Conservation (phyloP, 2,113 vertebrate species). For the Chelonoidis abingdonii region DNA sequence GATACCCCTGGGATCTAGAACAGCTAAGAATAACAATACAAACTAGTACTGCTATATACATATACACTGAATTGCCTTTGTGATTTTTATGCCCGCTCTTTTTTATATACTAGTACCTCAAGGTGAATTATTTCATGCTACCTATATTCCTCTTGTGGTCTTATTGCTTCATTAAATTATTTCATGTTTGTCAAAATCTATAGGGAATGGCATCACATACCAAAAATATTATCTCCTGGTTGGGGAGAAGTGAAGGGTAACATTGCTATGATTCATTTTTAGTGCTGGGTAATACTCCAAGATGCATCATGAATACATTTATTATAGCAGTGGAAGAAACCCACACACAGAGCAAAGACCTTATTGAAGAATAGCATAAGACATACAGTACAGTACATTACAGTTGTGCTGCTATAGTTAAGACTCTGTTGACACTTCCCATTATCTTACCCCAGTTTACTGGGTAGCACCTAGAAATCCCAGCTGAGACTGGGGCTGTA, state of each 20-base stretch:
- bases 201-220: slow-evolving; percentile 59
- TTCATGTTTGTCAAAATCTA: slow-evolving; percentile 73
- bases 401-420: slow-evolving; percentile 45
- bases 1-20: slow-evolving; percentile 8
- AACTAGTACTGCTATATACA: slow-evolving; percentile 23
- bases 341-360: slow-evolving; percentile 39
- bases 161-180: slow-evolving; percentile 77
- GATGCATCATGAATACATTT: slow-evolving; percentile 63
- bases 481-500: neutral
- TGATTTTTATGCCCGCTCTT: slow-evolving; percentile 19
- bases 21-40: neutral
- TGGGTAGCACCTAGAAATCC: slow-evolving; percentile 60
- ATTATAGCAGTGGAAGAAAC: slow-evolving; percentile 55
- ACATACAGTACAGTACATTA: slow-evolving; percentile 45
- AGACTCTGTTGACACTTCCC: slow-evolving; percentile 50
- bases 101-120: slow-evolving; percentile 42
- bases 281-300: slow-evolving; percentile 46
- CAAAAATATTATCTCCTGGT: slow-evolving; percentile 69
- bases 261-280: slow-evolving; percentile 76
- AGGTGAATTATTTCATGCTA: slow-evolving; percentile 45
- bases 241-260: slow-evolving; percentile 62
- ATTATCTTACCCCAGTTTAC: slow-evolving; percentile 66
- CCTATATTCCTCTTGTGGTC: slow-evolving; percentile 24
- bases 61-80: slow-evolving; percentile 57
- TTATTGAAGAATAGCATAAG: slow-evolving; percentile 38